A percentile compares a stretch with the other conserved stretches of the same genome.
Evolutionary conservation across 2,797 vertebrate species (phyloP).

Genomic region (Lutjanus campechanus): DNA sequence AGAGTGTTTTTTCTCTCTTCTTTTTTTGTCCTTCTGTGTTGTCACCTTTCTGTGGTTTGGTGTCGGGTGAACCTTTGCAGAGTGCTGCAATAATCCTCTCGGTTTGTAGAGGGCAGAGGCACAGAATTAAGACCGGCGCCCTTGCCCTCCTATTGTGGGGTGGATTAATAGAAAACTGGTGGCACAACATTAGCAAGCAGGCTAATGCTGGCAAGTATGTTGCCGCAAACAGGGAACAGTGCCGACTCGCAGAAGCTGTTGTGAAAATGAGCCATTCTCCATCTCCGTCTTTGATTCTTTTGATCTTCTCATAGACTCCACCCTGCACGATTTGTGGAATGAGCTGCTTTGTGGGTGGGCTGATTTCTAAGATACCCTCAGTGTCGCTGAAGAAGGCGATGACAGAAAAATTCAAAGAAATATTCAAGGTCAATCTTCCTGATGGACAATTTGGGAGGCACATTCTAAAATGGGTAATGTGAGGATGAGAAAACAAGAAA

Average conservation of each 20-base stretch:
- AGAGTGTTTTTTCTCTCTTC: constrained; percentile 12
- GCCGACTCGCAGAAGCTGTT: constrained; percentile 5
- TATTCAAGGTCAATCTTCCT: not conserved
- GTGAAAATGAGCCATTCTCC: constrained; percentile 35
- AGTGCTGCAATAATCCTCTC: constrained; percentile 43
- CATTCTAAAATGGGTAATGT: constrained; percentile 1
- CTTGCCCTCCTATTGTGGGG: constrained; percentile 30
- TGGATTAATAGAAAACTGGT: constrained; percentile 46
- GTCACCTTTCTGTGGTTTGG: constrained; percentile 18
- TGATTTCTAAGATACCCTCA: constrained; percentile 10
- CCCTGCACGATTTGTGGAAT: constrained; percentile 24
- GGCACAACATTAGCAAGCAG: constrained; percentile 19
- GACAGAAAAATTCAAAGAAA: not conserved
- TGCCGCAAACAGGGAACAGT: constrained; percentile 5
- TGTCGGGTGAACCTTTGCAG: constrained; percentile 24
- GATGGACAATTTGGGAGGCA: not conserved
- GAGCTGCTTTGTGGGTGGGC: constrained; percentile 4
- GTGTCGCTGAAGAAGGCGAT: not conserved
- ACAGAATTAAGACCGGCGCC: constrained; percentile 30
- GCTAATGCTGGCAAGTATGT: not conserved
- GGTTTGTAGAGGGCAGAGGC: constrained; percentile 16
- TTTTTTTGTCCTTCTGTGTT: constrained; percentile 18
- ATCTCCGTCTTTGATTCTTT: constrained; percentile 2
- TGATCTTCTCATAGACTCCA: constrained; percentile 34
- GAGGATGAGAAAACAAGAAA: constrained; percentile 7